phyloP scores from a whole-genome alignment of 2,888 invertebrate genomes.

The Oligia fasciuncula region DNA sequence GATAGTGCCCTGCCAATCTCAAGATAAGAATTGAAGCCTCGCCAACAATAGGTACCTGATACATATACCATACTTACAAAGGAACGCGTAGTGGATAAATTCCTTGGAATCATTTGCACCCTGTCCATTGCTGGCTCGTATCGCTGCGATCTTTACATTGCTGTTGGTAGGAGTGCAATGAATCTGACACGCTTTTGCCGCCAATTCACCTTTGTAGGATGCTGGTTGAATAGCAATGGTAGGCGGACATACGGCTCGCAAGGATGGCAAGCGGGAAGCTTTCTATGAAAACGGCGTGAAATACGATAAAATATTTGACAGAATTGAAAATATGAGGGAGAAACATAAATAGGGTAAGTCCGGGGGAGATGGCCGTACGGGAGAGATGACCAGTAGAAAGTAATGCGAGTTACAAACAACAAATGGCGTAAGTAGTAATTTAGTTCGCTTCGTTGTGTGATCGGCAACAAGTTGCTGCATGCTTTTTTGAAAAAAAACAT shows the following conservation, averaged over 20 bases:
- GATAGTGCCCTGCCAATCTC: slow-evolving; percentile 42
- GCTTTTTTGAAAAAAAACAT: too few relatives aligned
- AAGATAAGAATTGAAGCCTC: slow-evolving; percentile 53
- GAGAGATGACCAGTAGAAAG: too few relatives aligned
- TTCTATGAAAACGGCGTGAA: background rate
- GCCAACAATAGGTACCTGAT: slow-evolving; percentile 33
- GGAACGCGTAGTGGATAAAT: slow-evolving; percentile 41
- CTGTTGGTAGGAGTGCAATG: slow-evolving; percentile 70
- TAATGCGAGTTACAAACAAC: too few relatives aligned
- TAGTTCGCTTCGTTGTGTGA: too few relatives aligned
- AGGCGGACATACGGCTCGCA: slow-evolving; percentile 65
- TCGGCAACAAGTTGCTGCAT: too few relatives aligned
- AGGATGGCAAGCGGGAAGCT: slow-evolving; percentile 20
- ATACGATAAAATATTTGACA: background rate
- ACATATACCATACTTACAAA: slow-evolving; percentile 34
- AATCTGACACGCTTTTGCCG: slow-evolving; percentile 72
- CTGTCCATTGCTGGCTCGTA: slow-evolving; percentile 60
- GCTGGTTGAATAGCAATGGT: slow-evolving; percentile 77
- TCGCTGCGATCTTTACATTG: slow-evolving; percentile 54
- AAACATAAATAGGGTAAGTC: too few relatives aligned
- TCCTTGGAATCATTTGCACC: slow-evolving; percentile 57
- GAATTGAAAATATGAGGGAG: background rate
- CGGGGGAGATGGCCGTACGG: too few relatives aligned
- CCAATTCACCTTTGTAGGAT: slow-evolving; percentile 79
- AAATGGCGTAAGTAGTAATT: too few relatives aligned